Percentiles rank a stretch among this genome's conserved stretches.
These are phyloP conservation scores for Takifugu rubripes DNA, from an alignment of 2,797 vertebrate species.

Conservation along the genomic window DNA sequence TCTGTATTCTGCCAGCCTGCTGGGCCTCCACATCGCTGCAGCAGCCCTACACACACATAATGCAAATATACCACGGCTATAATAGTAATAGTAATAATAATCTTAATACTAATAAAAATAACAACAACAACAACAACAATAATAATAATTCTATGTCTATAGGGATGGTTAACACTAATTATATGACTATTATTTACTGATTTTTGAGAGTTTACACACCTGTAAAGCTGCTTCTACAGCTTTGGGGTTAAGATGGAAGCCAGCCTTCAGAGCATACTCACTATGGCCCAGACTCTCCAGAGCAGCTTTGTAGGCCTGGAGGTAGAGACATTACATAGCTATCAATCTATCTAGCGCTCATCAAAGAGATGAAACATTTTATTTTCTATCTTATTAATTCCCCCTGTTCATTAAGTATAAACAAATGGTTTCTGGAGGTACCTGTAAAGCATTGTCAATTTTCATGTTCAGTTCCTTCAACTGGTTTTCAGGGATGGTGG, in stretches of 20 bases:
- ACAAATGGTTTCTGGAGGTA: conserved; percentile 35
- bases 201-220: conserved; percentile 66
- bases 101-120: too few relatives aligned
- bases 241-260: conserved; percentile 96
- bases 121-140: too few relatives aligned
- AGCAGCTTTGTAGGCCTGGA: conserved; percentile 91
- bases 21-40: conserved; percentile 96
- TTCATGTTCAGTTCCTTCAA: conserved; percentile 95
- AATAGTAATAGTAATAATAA: too few relatives aligned
- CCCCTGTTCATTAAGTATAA: conserved; percentile 4
- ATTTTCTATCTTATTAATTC: conserved; percentile 1
- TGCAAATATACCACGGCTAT: conserved; percentile 5
- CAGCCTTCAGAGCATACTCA: conserved; percentile 96
- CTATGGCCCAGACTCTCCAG: conserved; percentile 95
- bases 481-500: conserved; percentile 94
- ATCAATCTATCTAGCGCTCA: neutral
- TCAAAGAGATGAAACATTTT: too few relatives aligned
- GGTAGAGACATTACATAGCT: conserved; percentile 12
- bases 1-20: conserved; percentile 95
- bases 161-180: neutral
- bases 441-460: conserved; percentile 95
- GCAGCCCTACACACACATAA: conserved; percentile 77
- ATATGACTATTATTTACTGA: neutral
- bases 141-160: too few relatives aligned
- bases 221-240: conserved; percentile 91